Conservation (phyloP, 2,797 vertebrate genomes). For the Lepus oiostolus region DNA sequence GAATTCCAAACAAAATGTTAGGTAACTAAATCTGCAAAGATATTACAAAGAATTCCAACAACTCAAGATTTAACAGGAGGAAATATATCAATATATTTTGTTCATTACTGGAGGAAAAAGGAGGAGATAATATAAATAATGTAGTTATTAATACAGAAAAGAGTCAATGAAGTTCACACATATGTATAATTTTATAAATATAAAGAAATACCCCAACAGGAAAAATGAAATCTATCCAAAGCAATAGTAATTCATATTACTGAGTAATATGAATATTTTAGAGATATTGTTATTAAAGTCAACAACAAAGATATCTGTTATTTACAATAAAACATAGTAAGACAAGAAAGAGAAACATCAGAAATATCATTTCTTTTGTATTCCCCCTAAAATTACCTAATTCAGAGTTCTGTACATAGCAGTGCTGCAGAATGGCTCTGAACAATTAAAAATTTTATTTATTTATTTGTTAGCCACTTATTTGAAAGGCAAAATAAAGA, state of each 20-base stretch:
- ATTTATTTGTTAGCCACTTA: too few relatives aligned
- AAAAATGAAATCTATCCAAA: neutral
- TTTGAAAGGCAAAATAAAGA: too few relatives aligned
- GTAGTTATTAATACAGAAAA: slow-evolving; percentile 27
- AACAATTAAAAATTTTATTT: neutral
- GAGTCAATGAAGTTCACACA: neutral
- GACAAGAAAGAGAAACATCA: neutral
- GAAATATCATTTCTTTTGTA: neutral
- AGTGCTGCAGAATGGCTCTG: neutral
- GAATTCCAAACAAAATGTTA: slow-evolving; percentile 46
- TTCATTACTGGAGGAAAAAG: neutral
- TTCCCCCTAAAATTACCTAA: neutral
- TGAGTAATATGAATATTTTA: neutral
- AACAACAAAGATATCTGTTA: neutral
- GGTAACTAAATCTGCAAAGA: neutral
- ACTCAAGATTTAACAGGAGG: slow-evolving; percentile 36
- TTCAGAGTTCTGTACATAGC: neutral
- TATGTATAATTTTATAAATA: too few relatives aligned
- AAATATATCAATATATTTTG: neutral
- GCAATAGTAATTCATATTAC: neutral
- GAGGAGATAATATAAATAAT: neutral
- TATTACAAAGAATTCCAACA: slow-evolving; percentile 39
- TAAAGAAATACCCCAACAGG: neutral
- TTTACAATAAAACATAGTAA: neutral
- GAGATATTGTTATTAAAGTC: neutral